Percentiles rank a stretch among this genome's conserved stretches.
Conservation (phyloP, 2,888 invertebrate genomes). For the Nomada ruficornis region DNA sequence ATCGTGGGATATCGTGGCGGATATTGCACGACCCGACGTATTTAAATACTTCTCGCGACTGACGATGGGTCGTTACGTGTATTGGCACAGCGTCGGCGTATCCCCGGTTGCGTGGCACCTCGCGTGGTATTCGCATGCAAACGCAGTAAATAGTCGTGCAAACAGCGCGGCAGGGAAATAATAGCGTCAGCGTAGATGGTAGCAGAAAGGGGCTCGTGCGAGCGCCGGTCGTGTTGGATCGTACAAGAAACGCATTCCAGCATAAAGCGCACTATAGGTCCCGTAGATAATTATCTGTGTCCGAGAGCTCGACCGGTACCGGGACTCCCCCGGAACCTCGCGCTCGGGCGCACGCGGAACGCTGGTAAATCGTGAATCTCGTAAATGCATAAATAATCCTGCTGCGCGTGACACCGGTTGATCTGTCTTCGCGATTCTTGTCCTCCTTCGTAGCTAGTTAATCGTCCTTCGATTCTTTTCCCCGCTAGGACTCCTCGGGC, state of each 20-base stretch:
- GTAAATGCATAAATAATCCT: slow-evolving; percentile 67
- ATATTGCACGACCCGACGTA: slow-evolving; percentile 33
- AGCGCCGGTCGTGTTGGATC: slow-evolving; percentile 64
- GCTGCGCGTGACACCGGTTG: slow-evolving; percentile 55
- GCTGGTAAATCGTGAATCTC: slow-evolving; percentile 66
- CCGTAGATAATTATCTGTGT: slow-evolving; percentile 79
- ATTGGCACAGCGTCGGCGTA: slow-evolving; percentile 3
- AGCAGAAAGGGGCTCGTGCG: slow-evolving; percentile 70
- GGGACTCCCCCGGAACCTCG: slow-evolving; percentile 60
- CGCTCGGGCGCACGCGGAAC: slow-evolving; percentile 56
- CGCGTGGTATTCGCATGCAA: slow-evolving; percentile 75
- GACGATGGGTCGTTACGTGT: slow-evolving; percentile 23
- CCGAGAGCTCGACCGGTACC: slow-evolving; percentile 43
- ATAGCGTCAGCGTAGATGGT: slow-evolving; percentile 73
- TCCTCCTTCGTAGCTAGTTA: slow-evolving; percentile 51
- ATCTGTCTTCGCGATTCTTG: slow-evolving; percentile 59
- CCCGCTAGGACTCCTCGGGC: background rate
- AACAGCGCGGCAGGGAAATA: slow-evolving; percentile 74
- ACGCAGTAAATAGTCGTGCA: slow-evolving; percentile 78
- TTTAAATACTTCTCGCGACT: slow-evolving; percentile 60
- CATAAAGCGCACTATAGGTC: slow-evolving; percentile 78
- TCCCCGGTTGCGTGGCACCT: slow-evolving; percentile 20
- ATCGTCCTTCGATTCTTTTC: slow-evolving; percentile 56
- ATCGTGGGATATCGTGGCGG: no score
- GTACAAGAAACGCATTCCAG: slow-evolving; percentile 79